phyloP scores from a whole-genome alignment of 2,113 vertebrate species.

The Pogonocichla stellata region DNA sequence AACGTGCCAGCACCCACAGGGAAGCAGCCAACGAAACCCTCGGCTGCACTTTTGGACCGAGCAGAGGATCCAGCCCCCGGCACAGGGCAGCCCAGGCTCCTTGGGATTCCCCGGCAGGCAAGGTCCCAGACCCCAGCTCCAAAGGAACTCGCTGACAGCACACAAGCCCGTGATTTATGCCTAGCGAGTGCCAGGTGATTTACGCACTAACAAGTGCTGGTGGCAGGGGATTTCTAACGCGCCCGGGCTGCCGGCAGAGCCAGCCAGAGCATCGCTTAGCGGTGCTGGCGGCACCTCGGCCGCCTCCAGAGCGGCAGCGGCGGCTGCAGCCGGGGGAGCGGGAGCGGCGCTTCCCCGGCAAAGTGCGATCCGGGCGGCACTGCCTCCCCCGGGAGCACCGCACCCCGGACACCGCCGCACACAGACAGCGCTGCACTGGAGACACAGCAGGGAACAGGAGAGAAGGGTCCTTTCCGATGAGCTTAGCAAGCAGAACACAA shows the following conservation, averaged over 20 bases:
- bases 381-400: neutral
- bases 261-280: neutral
- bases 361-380: neutral
- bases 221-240: neutral
- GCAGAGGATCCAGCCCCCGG: neutral
- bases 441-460: neutral
- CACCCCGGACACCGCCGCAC: neutral
- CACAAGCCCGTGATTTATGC: neutral
- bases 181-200: neutral
- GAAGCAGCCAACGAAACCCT: neutral
- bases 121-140: neutral
- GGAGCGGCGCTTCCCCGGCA: neutral
- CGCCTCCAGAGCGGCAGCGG: neutral
- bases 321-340: neutral
- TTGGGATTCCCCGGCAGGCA: neutral
- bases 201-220: neutral
- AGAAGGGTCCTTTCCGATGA: neutral
- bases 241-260: neutral
- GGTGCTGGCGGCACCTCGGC: neutral
- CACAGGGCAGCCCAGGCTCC: neutral
- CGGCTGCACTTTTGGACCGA: neutral
- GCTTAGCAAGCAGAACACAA: slow-evolving; percentile 51
- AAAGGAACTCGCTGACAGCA: neutral
- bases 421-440: neutral
- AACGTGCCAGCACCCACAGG: neutral